phyloP scores from a whole-genome alignment of 53 echinoderm and acorn worm species.

The Mesocentrotus franciscanus region DNA sequence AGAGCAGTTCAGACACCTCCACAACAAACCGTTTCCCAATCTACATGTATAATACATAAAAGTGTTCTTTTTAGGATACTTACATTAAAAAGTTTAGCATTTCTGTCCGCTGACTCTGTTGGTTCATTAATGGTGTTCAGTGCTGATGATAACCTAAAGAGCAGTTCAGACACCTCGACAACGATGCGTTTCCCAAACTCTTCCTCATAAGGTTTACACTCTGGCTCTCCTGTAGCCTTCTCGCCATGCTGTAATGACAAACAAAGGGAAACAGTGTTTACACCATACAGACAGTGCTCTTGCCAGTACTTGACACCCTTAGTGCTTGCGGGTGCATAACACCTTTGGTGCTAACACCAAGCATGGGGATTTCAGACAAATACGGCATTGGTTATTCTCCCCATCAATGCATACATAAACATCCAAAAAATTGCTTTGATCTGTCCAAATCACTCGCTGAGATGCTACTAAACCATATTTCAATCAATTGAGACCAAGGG shows the following conservation, averaged over 20 bases:
- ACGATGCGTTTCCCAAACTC: constrained; percentile 88
- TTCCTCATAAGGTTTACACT: constrained; percentile 90
- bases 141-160: constrained; percentile 80
- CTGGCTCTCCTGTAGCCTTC: constrained; percentile 74
- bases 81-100: constrained; percentile 56
- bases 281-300: too few relatives aligned
- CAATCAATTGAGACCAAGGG: too few relatives aligned
- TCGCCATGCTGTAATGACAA: constrained; percentile 45
- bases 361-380: too few relatives aligned
- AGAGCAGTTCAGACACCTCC: constrained; percentile 73
- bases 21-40: constrained; percentile 83
- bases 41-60: neutral
- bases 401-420: too few relatives aligned
- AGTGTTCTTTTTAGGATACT: neutral
- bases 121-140: constrained; percentile 74
- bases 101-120: constrained; percentile 45
- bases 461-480: too few relatives aligned
- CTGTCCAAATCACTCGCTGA: too few relatives aligned
- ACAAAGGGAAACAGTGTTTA: neutral
- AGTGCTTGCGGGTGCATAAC: too few relatives aligned
- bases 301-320: too few relatives aligned
- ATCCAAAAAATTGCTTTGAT: too few relatives aligned
- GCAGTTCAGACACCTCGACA: constrained; percentile 75
- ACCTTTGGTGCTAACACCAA: too few relatives aligned
- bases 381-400: too few relatives aligned